These are phyloP conservation scores for Onychomys torridus DNA, from an alignment of 2,797 vertebrate species.

Conservation along the genomic window DNA sequence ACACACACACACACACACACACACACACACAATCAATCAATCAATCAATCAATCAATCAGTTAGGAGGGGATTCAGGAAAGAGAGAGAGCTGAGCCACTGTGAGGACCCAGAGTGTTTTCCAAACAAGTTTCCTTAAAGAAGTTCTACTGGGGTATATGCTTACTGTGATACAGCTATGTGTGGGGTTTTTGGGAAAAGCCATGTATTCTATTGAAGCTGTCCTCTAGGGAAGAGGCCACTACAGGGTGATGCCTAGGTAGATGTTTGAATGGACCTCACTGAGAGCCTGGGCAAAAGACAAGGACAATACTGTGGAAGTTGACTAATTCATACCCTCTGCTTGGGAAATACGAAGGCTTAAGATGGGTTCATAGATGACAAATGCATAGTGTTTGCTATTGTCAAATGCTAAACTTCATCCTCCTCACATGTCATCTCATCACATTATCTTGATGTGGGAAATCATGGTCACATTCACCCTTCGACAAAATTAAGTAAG, in stretches of 20 bases:
- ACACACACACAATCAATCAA: no score
- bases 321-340: background rate
- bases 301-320: background rate
- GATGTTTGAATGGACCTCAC: background rate
- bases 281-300: background rate
- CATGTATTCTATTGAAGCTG: background rate
- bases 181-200: no score
- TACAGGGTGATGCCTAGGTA: background rate
- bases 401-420: accelerated
- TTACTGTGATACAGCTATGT: background rate
- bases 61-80: no score
- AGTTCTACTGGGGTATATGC: background rate
- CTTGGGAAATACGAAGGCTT: no score
- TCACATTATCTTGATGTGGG: background rate
- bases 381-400: accelerated
- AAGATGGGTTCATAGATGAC: background rate
- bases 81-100: background rate
- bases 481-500: background rate
- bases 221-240: background rate
- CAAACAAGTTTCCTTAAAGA: background rate
- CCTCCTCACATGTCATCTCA: accelerated
- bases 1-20: accelerated
- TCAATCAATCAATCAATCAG: no score
- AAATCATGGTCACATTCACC: background rate
- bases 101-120: background rate